Base-by-base conservation (phyloP, 2,888 invertebrate genomes). In the Podotricha telesiphe region DNA sequence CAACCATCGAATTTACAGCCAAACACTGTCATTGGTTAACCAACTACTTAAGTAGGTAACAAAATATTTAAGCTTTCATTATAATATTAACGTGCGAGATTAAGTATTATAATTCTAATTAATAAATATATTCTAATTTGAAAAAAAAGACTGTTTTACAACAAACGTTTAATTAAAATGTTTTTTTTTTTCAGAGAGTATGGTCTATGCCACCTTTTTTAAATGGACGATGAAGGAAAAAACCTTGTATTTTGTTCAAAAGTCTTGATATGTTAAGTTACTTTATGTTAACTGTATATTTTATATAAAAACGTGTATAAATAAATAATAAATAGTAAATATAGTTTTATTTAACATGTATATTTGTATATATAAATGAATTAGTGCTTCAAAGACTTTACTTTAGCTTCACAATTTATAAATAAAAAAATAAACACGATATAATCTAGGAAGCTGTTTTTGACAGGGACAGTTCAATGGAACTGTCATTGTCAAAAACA, bases 181-280 rank as follows among this genome's bases (percentile, higher is more conserved):
- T 20, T n/a, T n/a, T 42, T 22, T 42, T 10, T 42, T 71, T 70
- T 13, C 73, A 73, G 73, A 69, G 56, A 68, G 69, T 68, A 28
- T 66, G 48, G 5, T 58, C 72, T 3, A 64, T 70, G 65, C 64
- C 72, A 13, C 66, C 73, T 11, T 48, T 42, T 15, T 42, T 61
- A 17, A 67, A 67, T 45, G 67, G 59, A 28, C 67, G 61, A 48
- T 67, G 34, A 62, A 48, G 15, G 6, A 10, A 48, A 40, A 6
- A 17, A 15, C 34, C n/a, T n/a, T n/a, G n/a, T n/a, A n/a, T n/a
- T n/a, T n/a, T n/a, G n/a, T n/a, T n/a, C n/a, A n/a, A 13, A 0
- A 19, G 6, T 28, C 1, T 17, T 17, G 28, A 5, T n/a, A 45
- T 15, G 3, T n/a, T 17, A n/a, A 47, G 5, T 17, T 5, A 17